Evolutionary conservation across 2,888 invertebrate genomes (phyloP).

Genomic region (Ditula angustiorana): DNA sequence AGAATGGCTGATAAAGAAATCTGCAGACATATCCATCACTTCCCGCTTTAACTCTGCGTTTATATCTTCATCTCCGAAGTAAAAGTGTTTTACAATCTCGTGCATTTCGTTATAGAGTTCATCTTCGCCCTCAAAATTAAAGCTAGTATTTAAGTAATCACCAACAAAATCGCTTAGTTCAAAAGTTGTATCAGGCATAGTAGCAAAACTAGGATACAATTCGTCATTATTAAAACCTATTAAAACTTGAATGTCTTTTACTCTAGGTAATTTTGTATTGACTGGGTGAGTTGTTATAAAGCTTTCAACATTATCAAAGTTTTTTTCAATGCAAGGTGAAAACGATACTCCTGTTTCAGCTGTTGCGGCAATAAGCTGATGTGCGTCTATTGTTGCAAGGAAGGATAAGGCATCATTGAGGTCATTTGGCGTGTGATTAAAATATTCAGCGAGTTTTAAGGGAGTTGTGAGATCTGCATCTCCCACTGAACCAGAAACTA

Average conservation of each 20-base stretch:
- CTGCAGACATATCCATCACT: conserved; percentile 51
- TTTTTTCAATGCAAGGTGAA: conserved; percentile 35
- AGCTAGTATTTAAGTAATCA: conserved; percentile 37
- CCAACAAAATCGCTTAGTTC: conserved; percentile 25
- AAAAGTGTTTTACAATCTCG: conserved; percentile 47
- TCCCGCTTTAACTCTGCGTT: conserved; percentile 39
- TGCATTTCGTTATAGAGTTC: conserved; percentile 44
- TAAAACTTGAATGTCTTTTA: conserved; percentile 33
- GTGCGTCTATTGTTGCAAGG: conserved; percentile 11
- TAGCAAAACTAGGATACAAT: neutral
- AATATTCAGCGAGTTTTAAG: conserved; percentile 21
- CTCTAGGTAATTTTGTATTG: conserved; percentile 12
- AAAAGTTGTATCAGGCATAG: neutral
- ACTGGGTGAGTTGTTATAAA: conserved; percentile 29
- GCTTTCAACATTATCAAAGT: conserved; percentile 29
- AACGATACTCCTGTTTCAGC: conserved; percentile 11
- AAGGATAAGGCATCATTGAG: conserved; percentile 18
- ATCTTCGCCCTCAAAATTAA: conserved; percentile 44
- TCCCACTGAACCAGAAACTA: neutral
- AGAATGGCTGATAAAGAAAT: conserved; percentile 51
- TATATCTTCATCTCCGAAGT: conserved; percentile 50
- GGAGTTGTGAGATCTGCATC: conserved; percentile 6
- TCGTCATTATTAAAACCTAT: conserved; percentile 39
- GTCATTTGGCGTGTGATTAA: conserved; percentile 11
- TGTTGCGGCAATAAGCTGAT: conserved; percentile 19